Evolutionary conservation across 2,888 invertebrate genomes (phyloP), one percentile per base, ranked within the genome.

Genomic region (Hipparchia sbordonii): DNA sequence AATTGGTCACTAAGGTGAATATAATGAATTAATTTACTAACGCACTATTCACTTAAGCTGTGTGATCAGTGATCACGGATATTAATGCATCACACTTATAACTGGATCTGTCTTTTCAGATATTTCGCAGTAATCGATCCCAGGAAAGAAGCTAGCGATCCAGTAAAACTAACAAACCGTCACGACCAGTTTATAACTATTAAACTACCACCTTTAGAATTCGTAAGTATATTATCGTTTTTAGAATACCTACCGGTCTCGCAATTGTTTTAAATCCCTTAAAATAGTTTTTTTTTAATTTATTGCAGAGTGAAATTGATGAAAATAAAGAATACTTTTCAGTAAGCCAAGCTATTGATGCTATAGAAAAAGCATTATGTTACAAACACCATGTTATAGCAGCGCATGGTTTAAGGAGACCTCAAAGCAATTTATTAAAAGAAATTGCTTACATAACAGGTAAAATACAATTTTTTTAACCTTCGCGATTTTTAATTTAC

Each of bases 291-390:
- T 2, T 33, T 9, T 4, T 59, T 59, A 23, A 12, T 65, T 61
- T 7, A 51, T 67, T 59, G 0, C 62, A 72, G 67, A 45, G 23
- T 0, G 4, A 12, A 52, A 33, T 61, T 46, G 48, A 3, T 9
- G 54, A 33, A 56, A 33, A 39, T 51, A 48, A 68, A 33, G 70
- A 62, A 46, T 7, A 33, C 7, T 51, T 68, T 66, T 62, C 71
- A 39, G 2, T 57, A n/a, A 8, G 56, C 13, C 13, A 52, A 52
- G 70, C 61, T 60, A 23, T 74, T 48, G 45, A 70, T 61, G 70
- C 70, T 9, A 60, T 74, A 13, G 69, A 70, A 72, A 23, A 51
- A 62, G 67, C 73, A 0, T 61, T 79, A 74, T 66, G 74, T 12
- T 72, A 57, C 8, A 72, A 74, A 45, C 48, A 70, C 48, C 70